A percentile compares a stretch with the other conserved stretches of the same genome.
Conservation (phyloP, 2,797 vertebrate species). For the Antrozous pallidus region DNA sequence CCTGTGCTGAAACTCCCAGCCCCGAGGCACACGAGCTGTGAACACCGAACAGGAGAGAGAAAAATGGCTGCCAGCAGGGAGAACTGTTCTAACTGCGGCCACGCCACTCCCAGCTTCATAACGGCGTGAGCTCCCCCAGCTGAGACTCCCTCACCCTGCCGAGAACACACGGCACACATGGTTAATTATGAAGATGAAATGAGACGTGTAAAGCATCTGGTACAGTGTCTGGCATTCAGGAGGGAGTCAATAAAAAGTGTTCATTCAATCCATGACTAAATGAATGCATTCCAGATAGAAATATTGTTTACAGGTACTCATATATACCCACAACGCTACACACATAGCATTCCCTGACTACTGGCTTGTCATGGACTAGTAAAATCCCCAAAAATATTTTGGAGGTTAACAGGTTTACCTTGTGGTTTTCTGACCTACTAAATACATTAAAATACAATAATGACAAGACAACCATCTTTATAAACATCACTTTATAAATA, state of each 20-base stretch:
- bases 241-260: not conserved
- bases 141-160: not conserved
- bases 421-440: not conserved
- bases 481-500: not conserved
- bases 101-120: fast-evolving
- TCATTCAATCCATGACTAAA: not conserved
- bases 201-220: not conserved
- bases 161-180: not conserved
- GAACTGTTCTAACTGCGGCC: not conserved
- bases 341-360: not conserved
- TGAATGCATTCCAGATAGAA: not conserved
- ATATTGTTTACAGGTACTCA: not conserved
- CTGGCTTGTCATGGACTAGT: not conserved
- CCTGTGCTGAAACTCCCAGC: not conserved
- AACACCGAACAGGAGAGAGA: not conserved
- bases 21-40: not conserved
- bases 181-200: not conserved
- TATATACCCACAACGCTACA: not conserved
- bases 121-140: not conserved
- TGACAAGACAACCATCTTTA: not conserved
- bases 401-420: not conserved
- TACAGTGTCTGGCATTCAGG: not conserved
- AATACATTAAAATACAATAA: conserved; percentile 30
- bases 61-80: not conserved
- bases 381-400: conserved; percentile 16